Evolutionary conservation across 1,140 invertebrate genomes (phyloP).

Genomic region (Chlorops oryzae): DNA sequence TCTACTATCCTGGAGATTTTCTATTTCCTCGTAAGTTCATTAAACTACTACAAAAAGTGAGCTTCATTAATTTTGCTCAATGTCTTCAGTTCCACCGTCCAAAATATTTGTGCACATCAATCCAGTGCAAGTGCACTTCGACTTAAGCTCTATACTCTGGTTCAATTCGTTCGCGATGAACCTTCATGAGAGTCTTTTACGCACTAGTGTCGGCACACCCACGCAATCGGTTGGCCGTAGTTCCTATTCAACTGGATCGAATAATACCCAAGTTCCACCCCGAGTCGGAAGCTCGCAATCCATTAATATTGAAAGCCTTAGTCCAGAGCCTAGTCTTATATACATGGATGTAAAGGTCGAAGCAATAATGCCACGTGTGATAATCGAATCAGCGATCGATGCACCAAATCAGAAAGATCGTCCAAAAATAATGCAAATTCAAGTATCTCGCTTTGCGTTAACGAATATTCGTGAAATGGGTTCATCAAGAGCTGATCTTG

Average conservation of each 20-base stretch:
- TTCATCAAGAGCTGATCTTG: slow-evolving; percentile 65
- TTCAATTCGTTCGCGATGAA: slow-evolving; percentile 88
- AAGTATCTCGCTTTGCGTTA: slow-evolving; percentile 68
- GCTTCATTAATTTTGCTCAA: slow-evolving; percentile 15
- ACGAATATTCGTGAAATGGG: slow-evolving; percentile 73
- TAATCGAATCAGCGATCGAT: slow-evolving; percentile 40
- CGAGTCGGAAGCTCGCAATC: background rate
- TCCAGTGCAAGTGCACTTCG: slow-evolving; percentile 79
- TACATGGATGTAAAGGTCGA: slow-evolving; percentile 84
- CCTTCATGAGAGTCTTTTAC: slow-evolving; percentile 66
- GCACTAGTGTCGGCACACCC: slow-evolving; percentile 46
- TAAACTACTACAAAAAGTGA: background rate
- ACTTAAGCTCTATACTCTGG: slow-evolving; percentile 82
- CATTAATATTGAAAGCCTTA: no score
- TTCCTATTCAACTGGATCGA: slow-evolving; percentile 36
- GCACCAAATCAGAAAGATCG: slow-evolving; percentile 55
- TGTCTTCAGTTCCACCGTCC: slow-evolving; percentile 78
- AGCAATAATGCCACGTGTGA: slow-evolving; percentile 76
- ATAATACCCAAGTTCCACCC: slow-evolving; percentile 35
- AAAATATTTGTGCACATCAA: slow-evolving; percentile 88
- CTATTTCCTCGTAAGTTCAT: slow-evolving; percentile 77
- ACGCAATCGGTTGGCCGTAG: slow-evolving; percentile 17
- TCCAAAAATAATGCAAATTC: slow-evolving; percentile 71
- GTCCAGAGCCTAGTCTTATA: slow-evolving; percentile 53
- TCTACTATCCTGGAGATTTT: slow-evolving; percentile 92